Evolutionary conservation across 1,140 invertebrate genomes (phyloP), one percentile per base, ranked within the genome.

Genomic region (Drosophila bocki): DNA sequence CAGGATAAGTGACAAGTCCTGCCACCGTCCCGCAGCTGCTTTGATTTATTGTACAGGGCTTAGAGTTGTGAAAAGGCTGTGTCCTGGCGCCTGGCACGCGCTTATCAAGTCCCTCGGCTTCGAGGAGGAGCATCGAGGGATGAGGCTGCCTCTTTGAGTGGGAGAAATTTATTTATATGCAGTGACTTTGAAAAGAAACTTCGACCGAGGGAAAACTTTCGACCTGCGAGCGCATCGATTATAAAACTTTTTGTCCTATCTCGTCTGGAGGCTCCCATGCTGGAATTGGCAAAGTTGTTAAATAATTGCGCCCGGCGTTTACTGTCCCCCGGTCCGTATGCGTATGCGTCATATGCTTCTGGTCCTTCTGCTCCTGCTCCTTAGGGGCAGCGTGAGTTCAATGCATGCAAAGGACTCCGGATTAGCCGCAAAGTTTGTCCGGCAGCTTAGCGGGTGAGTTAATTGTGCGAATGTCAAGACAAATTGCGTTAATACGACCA

Each of bases 401-500:
- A 80, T 84, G 75, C 81, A 69, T 68, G 64, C 35, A 44, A 44
- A 59, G 54, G 41, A 48, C 44, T 26, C 64, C n/a, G 84, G 84
- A 87, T 87, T 87, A 87, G 80, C 84, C 60, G 26, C 42, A 62
- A 88, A 78, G 60, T 84, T 87, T 80, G 71, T 75, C 65, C 67
- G 54, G 71, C 68, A 80, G 83, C 84, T 87, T 88, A 84, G 80
- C 82, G 84, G 84, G 72, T 90, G 85, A 91, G 82, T 85, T 91
- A 91, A 91, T 91, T 91, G 88, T 91, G 88, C 80, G 88, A 91
- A 85, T 91, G 88, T 91, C 88, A 82, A 90, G 85, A 91, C 88
- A 91, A 90, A 91, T 91, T 91, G 88, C 82, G 86, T 83, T 91
- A 86, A 86, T 91, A 69, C 86, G 50, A 78, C 69, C 74, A 84